Evolutionary conservation across 2,888 invertebrate species (phyloP), one percentile per base, ranked within the genome.

Genomic region (Geophilus truncorum): DNA sequence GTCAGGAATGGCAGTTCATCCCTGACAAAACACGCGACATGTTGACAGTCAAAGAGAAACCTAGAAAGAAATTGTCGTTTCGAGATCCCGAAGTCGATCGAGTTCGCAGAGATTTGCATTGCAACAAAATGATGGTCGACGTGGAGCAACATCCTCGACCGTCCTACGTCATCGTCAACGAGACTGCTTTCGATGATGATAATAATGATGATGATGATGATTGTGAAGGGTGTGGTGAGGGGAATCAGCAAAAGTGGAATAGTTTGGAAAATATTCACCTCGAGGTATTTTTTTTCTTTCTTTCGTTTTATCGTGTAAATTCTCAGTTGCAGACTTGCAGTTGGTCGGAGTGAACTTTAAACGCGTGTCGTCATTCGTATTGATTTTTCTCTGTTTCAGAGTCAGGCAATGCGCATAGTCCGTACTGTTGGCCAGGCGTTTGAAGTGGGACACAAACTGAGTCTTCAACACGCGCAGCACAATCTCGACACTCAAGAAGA

Each of bases 381-480:
- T 80, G 45, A 81, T 81, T 82, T 82, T 21, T 81, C 83, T 80
- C 75, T 81, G 82, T 88, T 89, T 15, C 92, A 98, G 98, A 96
- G 94, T 88, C 97, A 98, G 90, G 98, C 98, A 36, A 97, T 98
- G 96, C 92, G 95, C 84, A 95, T 99, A 84, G 99, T 99, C 82
- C 92, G 98, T 85, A 98, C 98, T 7, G 96, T 99, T 84, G 98
- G 98, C 77, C 98, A 99, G 89, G 98, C 98, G 45, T 99, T 99
- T 89, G 98, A 99, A 89, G 98, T 98, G 87, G 98, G 98, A 90
- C 98, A 98, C 91, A 97, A 97, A 89, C 91, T 95, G 89, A 93
- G 93, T 86, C 90, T 91, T 85, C 92, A 91, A 84, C 86, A 87
- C 79, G 86, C 88, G 1, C 82, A 84, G 3, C 87, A 89, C 25